phyloP scores from a whole-genome alignment of 2,888 invertebrate species.

The Dicyrtomina minuta region DNA sequence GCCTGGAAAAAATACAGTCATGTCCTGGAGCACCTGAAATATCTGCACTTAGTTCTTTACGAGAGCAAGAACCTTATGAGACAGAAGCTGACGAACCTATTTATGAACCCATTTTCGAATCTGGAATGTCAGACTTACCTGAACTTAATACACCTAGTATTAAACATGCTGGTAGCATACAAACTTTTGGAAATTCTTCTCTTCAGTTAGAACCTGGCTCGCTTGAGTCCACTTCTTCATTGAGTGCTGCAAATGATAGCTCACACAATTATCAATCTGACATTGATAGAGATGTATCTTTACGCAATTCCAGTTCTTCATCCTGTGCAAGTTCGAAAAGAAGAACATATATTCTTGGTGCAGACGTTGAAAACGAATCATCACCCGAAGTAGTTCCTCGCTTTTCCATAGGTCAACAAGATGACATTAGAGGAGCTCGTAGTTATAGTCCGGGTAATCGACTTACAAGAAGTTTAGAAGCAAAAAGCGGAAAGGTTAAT shows the following conservation, averaged over 20 bases:
- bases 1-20: constrained; percentile 6
- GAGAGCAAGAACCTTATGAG: background rate
- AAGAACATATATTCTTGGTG: no score
- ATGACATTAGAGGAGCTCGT: no score
- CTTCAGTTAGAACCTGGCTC: background rate
- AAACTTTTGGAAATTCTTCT: background rate
- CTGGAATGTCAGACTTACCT: constrained; percentile 11
- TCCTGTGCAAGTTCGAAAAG: no score
- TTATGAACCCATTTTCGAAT: constrained; percentile 44
- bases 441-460: background rate
- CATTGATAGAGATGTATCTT: no score
- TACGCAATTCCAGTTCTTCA: no score
- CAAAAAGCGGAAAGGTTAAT: constrained; percentile 21
- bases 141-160: background rate
- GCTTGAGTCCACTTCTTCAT: background rate
- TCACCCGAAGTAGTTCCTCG: no score
- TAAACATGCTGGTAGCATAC: background rate
- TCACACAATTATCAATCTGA: no score
- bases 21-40: constrained; percentile 15
- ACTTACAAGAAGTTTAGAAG: constrained; percentile 4
- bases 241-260: no score
- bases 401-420: no score
- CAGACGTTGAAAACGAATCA: no score
- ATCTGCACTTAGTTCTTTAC: background rate
- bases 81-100: constrained; percentile 24